These are phyloP conservation scores for Mystacides longicornis DNA, from an alignment of 2,888 invertebrate genomes.

Conservation along the genomic window DNA sequence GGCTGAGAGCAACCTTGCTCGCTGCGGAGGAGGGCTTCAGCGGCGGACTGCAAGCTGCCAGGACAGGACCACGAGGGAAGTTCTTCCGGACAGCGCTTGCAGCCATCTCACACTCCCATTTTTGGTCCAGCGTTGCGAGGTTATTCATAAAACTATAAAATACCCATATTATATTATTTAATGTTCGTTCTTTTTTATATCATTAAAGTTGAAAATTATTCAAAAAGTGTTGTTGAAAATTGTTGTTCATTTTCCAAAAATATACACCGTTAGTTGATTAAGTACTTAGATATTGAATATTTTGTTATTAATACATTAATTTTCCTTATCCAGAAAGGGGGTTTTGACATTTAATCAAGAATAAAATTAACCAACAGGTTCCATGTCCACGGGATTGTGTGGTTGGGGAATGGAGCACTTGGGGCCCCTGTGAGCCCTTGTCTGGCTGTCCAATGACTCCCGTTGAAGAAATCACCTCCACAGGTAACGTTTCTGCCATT, in stretches of 20 bases:
- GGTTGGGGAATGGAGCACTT: conserved; percentile 54
- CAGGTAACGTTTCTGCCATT: conserved; percentile 34
- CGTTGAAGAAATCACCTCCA: conserved; percentile 45
- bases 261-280: no score
- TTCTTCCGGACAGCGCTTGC: conserved; percentile 44
- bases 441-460: conserved; percentile 47
- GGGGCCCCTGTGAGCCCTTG: conserved; percentile 53
- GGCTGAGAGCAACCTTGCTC: conserved; percentile 27
- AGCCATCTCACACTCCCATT: conserved; percentile 46
- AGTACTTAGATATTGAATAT: no score
- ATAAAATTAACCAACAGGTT: no score
- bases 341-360: no score
- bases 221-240: no score
- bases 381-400: conserved; percentile 55
- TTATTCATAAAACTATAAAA: no score
- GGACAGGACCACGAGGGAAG: conserved; percentile 39
- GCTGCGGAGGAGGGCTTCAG: conserved; percentile 54
- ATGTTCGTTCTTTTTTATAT: not conserved
- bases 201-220: no score
- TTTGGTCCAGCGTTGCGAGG: conserved; percentile 49
- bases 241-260: no score
- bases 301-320: no score
- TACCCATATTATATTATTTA: not conserved
- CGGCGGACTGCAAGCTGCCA: conserved; percentile 50
- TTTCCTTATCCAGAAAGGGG: no score